phyloP scores from a whole-genome alignment of 2,113 vertebrate genomes.

The Gymnogyps californianus region DNA sequence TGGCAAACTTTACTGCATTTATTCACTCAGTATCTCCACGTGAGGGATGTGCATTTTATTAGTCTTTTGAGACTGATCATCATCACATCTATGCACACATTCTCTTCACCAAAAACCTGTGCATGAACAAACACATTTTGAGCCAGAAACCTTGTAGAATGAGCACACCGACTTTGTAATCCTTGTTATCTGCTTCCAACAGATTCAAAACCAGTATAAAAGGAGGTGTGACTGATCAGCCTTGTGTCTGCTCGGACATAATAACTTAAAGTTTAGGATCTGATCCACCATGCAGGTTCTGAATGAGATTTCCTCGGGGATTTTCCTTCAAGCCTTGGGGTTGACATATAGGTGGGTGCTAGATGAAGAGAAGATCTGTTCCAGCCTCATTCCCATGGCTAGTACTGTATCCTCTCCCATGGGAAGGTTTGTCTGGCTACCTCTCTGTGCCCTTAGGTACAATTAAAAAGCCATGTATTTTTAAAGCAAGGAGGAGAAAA shows the following conservation, averaged over 20 bases:
- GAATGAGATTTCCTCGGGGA: background rate
- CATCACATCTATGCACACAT: background rate
- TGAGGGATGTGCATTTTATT: background rate
- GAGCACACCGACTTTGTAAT: accelerated
- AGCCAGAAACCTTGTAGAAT: background rate
- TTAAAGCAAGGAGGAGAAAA: background rate
- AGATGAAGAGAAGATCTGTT: background rate
- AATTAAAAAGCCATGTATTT: background rate
- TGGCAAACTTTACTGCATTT: background rate
- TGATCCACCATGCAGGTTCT: background rate
- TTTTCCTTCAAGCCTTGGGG: background rate
- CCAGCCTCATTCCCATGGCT: background rate
- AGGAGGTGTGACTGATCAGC: background rate
- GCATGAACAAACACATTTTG: background rate
- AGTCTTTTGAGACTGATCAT: background rate
- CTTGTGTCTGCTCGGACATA: background rate
- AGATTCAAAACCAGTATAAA: background rate
- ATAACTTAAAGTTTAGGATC: background rate
- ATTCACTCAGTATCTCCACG: background rate
- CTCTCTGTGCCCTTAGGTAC: background rate
- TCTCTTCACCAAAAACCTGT: background rate
- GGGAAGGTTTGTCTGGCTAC: background rate
- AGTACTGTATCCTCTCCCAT: background rate
- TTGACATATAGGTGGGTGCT: background rate
- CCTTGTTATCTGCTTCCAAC: background rate